These are phyloP conservation scores for Crocallis elinguaria DNA, from an alignment of 2,888 invertebrate species.

Conservation along the genomic window DNA sequence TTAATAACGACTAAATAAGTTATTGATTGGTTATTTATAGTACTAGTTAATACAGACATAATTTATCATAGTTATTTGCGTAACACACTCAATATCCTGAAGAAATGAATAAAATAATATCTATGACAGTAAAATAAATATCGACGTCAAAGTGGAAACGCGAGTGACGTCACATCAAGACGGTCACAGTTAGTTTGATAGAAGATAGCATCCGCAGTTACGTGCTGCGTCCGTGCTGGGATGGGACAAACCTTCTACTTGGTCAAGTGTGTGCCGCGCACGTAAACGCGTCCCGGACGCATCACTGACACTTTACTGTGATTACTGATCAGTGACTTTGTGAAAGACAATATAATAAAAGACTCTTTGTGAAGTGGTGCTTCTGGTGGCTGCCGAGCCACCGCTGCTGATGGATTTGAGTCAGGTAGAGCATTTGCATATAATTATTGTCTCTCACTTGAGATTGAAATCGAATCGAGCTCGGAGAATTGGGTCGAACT, in stretches of 20 bases:
- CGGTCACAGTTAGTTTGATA: background rate
- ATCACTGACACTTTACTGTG: background rate
- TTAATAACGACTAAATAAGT: too few species aligned
- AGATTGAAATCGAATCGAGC: too few species aligned
- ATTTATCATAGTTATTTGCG: too few species aligned
- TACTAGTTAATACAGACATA: too few species aligned
- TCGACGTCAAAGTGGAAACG: too few species aligned
- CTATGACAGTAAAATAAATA: too few species aligned
- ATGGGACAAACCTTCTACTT: slow-evolving; percentile 15
- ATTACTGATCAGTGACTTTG: background rate
- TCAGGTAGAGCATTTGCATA: slow-evolving; percentile 51
- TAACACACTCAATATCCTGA: too few species aligned
- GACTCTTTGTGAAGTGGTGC: slow-evolving; percentile 1
- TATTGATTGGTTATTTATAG: too few species aligned
- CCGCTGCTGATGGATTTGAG: slow-evolving; percentile 57
- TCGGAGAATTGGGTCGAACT: too few species aligned
- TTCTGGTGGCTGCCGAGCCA: slow-evolving; percentile 14
- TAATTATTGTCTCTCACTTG: background rate
- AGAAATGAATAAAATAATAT: too few species aligned
- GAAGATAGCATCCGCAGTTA: slow-evolving; percentile 5
- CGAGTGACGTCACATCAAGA: background rate
- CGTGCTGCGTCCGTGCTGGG: slow-evolving; percentile 13
- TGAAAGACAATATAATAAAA: background rate
- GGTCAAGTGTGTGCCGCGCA: slow-evolving; percentile 10
- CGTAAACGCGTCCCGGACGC: slow-evolving; percentile 5